Percentiles rank a stretch among this genome's conserved stretches.
Evolutionary conservation across 2,113 vertebrate species (phyloP).

Genomic region (Suncus etruscus): DNA sequence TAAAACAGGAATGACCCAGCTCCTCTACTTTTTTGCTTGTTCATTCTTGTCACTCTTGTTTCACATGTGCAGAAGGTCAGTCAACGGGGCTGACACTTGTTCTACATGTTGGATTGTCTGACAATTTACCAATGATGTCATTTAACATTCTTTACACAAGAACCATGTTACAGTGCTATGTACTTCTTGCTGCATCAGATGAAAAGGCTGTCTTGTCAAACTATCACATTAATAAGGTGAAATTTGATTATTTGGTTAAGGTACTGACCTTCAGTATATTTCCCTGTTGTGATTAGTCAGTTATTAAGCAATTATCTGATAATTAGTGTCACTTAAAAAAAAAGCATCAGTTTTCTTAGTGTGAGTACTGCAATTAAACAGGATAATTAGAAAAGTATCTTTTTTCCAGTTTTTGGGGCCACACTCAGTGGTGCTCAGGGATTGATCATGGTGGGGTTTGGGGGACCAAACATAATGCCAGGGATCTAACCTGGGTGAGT

Average conservation of each 20-base stretch:
- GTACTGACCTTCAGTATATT: background rate
- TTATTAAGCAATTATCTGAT: slow-evolving; percentile 37
- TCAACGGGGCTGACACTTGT: background rate
- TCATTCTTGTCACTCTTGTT: background rate
- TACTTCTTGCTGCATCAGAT: background rate
- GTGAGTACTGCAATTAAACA: background rate
- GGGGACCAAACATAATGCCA: no score
- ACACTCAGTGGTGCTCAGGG: no score
- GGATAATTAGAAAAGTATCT: background rate
- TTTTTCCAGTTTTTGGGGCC: no score
- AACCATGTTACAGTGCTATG: background rate
- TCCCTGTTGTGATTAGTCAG: background rate
- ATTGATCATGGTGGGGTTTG: no score
- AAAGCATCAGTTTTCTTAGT: slow-evolving; percentile 21
- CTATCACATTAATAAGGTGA: background rate
- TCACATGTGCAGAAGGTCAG: background rate
- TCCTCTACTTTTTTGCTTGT: background rate
- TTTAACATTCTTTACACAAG: background rate
- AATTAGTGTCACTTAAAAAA: background rate
- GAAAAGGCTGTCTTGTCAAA: background rate
- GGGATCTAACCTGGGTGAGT: no score
- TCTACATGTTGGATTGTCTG: background rate
- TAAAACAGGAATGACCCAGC: background rate
- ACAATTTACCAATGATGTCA: background rate
- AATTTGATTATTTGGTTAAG: slow-evolving; percentile 23